phyloP scores from a whole-genome alignment of 2,888 invertebrate genomes.

The Diabrotica balteata region DNA sequence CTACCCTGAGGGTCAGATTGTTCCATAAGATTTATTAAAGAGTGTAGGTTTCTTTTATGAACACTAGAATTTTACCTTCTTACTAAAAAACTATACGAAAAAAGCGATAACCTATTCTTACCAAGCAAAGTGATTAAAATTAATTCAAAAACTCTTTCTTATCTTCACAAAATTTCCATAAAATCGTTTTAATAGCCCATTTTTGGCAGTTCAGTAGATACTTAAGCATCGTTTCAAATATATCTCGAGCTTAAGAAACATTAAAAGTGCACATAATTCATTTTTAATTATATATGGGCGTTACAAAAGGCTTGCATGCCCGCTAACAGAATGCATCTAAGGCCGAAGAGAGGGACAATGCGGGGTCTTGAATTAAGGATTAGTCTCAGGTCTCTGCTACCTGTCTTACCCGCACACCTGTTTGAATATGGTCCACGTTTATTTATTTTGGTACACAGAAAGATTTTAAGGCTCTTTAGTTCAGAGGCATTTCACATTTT shows the following conservation, averaged over 20 bases:
- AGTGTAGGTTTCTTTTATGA: too few relatives aligned
- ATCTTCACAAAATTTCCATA: constrained; percentile 16
- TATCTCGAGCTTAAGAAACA: constrained; percentile 10
- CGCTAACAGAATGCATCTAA: constrained; percentile 27
- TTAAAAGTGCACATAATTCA: constrained; percentile 29
- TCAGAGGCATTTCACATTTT: neutral
- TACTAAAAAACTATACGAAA: too few relatives aligned
- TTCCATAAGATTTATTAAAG: too few relatives aligned
- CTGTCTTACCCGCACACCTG: constrained; percentile 46
- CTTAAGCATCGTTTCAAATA: constrained; percentile 7
- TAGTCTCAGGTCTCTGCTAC: constrained; percentile 42
- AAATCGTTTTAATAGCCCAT: constrained; percentile 22
- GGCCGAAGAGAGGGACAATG: constrained; percentile 16
- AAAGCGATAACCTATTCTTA: too few relatives aligned
- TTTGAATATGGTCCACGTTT: constrained; percentile 31
- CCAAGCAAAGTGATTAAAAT: neutral
- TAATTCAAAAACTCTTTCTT: constrained; percentile 3
- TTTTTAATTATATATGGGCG: constrained; percentile 37
- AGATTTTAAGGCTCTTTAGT: constrained; percentile 13
- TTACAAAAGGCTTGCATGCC: constrained; percentile 37
- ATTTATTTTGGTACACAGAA: constrained; percentile 28
- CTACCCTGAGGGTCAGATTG: too few relatives aligned
- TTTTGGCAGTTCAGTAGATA: constrained; percentile 8
- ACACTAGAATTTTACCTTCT: too few relatives aligned
- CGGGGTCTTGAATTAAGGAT: constrained; percentile 34